Percentiles rank a stretch among this genome's conserved stretches.
phyloP scores from a whole-genome alignment of 2,797 vertebrate species.

The Pseudochaenichthys georgianus region DNA sequence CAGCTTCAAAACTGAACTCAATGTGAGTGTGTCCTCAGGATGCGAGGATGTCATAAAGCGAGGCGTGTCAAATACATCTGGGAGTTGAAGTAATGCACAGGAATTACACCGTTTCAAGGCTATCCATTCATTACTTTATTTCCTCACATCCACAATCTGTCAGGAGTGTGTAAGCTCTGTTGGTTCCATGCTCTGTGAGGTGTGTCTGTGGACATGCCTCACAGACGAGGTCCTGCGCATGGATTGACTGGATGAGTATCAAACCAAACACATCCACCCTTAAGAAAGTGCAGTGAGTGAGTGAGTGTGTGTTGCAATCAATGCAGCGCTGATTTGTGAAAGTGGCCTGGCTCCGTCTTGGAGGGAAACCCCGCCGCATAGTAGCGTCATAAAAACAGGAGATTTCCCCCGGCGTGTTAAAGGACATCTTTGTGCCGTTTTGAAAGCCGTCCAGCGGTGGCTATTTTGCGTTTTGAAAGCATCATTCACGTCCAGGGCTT shows the following conservation, averaged over 20 bases:
- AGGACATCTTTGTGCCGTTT: slow-evolving; percentile 65
- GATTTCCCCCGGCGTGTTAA: slow-evolving; percentile 44
- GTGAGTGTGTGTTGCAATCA: slow-evolving; percentile 30
- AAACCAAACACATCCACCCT: not conserved
- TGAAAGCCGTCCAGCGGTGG: slow-evolving; percentile 60
- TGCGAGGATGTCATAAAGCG: not conserved
- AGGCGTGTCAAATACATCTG: not conserved
- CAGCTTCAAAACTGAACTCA: too few relatives aligned
- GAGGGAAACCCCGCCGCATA: slow-evolving; percentile 44
- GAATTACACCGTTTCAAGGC: not conserved
- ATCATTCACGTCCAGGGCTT: slow-evolving; percentile 73
- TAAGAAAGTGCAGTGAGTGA: too few relatives aligned
- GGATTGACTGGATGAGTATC: slow-evolving; percentile 1
- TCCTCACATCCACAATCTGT: not conserved
- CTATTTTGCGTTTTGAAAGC: slow-evolving; percentile 73
- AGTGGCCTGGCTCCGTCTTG: slow-evolving; percentile 36
- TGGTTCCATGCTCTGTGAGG: not conserved
- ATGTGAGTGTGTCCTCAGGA: too few relatives aligned
- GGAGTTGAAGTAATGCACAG: not conserved
- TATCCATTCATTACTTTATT: not conserved
- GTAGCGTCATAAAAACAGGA: slow-evolving; percentile 56
- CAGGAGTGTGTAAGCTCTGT: not conserved
- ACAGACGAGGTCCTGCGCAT: not conserved
- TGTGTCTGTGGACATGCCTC: slow-evolving; percentile 15
- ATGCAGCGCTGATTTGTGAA: slow-evolving; percentile 23